phyloP scores from a whole-genome alignment of 2,113 vertebrate genomes.

The Daubentonia madagascariensis region DNA sequence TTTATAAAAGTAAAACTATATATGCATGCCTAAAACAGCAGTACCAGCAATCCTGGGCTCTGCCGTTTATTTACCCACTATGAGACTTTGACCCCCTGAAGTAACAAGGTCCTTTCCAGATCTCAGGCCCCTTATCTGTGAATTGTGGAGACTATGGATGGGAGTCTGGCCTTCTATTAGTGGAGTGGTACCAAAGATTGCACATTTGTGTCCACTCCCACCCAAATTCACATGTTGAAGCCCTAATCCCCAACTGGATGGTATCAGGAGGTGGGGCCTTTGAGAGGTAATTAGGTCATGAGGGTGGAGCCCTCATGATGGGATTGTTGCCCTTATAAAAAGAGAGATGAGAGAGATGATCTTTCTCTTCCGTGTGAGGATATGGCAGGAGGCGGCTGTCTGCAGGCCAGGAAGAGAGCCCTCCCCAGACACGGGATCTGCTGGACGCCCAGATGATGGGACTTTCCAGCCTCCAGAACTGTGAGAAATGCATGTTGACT shows the following conservation, averaged over 20 bases:
- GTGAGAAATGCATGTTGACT: background rate
- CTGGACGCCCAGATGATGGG: background rate
- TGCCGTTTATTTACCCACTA: background rate
- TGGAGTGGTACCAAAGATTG: background rate
- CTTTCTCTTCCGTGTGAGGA: background rate
- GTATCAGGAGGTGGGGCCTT: background rate
- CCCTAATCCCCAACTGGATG: accelerated
- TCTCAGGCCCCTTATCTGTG: background rate
- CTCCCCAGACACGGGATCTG: background rate
- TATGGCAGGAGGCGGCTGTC: no score
- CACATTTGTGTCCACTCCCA: background rate
- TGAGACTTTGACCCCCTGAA: background rate
- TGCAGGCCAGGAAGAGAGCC: background rate
- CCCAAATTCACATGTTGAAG: background rate
- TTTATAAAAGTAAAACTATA: background rate
- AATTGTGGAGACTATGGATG: background rate
- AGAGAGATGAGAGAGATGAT: background rate
- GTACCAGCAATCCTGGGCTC: background rate
- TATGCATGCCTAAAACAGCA: no score
- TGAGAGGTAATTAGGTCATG: background rate
- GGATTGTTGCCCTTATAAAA: background rate
- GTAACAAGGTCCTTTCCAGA: background rate
- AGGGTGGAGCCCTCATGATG: no score
- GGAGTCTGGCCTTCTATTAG: background rate
- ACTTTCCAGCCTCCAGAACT: background rate